phyloP scores from a whole-genome alignment of 2,888 invertebrate genomes.

The Alsophila aescularia region DNA sequence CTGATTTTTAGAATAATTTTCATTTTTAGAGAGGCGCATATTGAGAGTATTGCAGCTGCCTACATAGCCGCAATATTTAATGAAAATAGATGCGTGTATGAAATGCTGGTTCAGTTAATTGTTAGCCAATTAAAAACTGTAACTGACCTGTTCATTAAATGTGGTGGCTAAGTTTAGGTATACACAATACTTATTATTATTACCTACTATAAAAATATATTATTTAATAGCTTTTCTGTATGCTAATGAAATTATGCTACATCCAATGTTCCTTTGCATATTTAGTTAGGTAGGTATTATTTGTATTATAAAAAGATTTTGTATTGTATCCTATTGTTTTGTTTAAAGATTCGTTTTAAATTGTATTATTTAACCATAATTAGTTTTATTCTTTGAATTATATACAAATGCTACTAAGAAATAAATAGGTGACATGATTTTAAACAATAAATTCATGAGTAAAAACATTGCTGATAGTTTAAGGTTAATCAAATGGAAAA shows the following conservation, averaged over 20 bases:
- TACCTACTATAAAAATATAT: too few species aligned
- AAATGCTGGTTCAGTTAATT: background rate
- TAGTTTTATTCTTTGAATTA: background rate
- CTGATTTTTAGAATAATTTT: conserved; percentile 1
- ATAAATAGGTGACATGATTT: too few species aligned
- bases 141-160: conserved; percentile 10
- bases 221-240: conserved; percentile 38
- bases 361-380: conserved; percentile 4
- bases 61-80: background rate
- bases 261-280: conserved; percentile 50
- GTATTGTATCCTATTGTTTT: conserved; percentile 12
- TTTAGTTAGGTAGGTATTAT: conserved; percentile 25
- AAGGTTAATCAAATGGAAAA: too few species aligned
- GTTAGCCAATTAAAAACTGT: too few species aligned
- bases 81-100: background rate
- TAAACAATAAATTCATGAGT: too few species aligned
- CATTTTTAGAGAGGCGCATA: conserved; percentile 1
- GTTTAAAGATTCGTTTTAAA: conserved; percentile 17
- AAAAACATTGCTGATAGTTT: too few species aligned
- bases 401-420: too few species aligned
- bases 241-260: conserved; percentile 51
- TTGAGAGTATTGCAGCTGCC: background rate
- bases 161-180: conserved; percentile 33
- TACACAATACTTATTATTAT: conserved; percentile 29
- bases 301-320: conserved; percentile 36